Conservation (phyloP, 2,113 vertebrate species). For the Camelus dromedarius region DNA sequence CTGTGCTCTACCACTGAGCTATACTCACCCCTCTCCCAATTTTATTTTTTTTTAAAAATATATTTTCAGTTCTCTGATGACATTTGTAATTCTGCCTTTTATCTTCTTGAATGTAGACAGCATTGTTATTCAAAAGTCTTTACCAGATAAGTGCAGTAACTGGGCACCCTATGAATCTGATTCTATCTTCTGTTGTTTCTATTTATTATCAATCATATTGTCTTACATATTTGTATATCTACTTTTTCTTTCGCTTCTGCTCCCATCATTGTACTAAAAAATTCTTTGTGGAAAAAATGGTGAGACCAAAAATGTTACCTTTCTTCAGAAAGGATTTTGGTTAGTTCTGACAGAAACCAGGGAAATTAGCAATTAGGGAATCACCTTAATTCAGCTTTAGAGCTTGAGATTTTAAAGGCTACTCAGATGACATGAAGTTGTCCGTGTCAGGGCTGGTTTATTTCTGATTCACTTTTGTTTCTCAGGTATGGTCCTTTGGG, state of each 20-base stretch:
- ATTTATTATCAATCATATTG: slow-evolving; percentile 3
- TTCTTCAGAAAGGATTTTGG: background rate
- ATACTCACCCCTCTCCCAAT: no score
- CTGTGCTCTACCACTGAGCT: no score
- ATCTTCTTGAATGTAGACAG: background rate
- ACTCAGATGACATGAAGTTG: background rate
- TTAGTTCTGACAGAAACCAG: background rate
- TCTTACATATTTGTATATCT: background rate
- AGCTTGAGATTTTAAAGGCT: background rate
- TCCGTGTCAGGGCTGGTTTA: background rate
- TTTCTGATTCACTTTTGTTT: slow-evolving; percentile 52
- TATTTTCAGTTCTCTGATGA: background rate
- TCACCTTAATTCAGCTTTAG: background rate
- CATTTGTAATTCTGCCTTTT: background rate
- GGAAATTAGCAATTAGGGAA: background rate
- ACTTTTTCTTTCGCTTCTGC: background rate
- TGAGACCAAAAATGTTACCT: background rate
- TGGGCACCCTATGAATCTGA: background rate
- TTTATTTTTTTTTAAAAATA: background rate
- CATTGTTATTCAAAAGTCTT: background rate
- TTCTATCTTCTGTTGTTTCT: background rate
- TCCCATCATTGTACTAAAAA: background rate
- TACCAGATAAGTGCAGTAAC: background rate
- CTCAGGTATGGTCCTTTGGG: background rate
- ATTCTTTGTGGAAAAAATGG: background rate